A percentile compares a stretch with the other conserved stretches of the same genome.
Conservation (phyloP, 2,888 invertebrate genomes). For the Limenitis camilla region DNA sequence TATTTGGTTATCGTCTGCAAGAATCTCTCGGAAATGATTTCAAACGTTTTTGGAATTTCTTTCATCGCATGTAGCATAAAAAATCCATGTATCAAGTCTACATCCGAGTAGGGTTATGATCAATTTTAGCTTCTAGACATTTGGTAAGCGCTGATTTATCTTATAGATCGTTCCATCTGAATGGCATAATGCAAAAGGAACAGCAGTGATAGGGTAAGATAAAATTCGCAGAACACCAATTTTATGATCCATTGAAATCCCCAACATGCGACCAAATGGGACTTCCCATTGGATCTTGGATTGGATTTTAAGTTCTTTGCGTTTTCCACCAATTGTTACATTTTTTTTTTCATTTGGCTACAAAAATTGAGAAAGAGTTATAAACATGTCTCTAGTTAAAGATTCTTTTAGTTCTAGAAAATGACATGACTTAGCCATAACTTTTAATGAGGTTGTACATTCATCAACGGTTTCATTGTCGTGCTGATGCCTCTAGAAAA, state of each 20-base stretch:
- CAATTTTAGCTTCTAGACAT: slow-evolving; percentile 20
- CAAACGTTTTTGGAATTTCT: slow-evolving; percentile 32
- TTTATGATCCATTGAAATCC: slow-evolving; percentile 25
- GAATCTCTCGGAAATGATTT: slow-evolving; percentile 30
- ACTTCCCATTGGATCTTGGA: no score
- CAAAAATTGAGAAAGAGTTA: no score
- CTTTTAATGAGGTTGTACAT: no score
- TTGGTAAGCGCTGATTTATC: slow-evolving; percentile 32
- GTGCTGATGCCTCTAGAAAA: neutral
- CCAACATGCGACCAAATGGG: slow-evolving; percentile 26
- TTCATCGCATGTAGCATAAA: slow-evolving; percentile 28
- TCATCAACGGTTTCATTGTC: no score
- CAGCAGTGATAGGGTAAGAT: slow-evolving; percentile 20
- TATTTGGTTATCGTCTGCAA: slow-evolving; percentile 25
- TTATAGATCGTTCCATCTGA: slow-evolving; percentile 29
- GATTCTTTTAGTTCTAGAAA: no score
- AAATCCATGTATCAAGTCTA: slow-evolving; percentile 29
- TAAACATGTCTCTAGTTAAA: no score
- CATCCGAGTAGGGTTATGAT: slow-evolving; percentile 10
- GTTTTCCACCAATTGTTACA: no score
- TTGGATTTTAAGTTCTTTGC: no score
- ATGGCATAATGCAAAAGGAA: slow-evolving; percentile 30
- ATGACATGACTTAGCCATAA: no score
- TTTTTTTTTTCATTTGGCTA: no score
- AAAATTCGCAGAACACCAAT: slow-evolving; percentile 24